A percentile compares a stretch with the other conserved stretches of the same genome.
These are phyloP conservation scores for Hypotaenidia philippensis DNA, from an alignment of 2,797 vertebrate species.

Conservation along the genomic window DNA sequence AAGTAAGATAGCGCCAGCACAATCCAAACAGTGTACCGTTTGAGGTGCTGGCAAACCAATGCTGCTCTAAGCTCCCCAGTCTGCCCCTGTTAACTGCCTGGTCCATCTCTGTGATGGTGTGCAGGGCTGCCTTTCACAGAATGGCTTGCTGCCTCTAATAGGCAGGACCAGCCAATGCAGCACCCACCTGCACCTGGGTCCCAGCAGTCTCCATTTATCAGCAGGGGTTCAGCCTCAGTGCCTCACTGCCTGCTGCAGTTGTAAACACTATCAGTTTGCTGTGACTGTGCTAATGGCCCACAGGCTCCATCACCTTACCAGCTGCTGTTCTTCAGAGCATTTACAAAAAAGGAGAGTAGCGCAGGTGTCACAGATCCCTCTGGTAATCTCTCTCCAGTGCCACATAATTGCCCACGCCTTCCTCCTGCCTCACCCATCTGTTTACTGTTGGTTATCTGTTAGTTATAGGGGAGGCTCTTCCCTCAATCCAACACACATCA, in stretches of 20 bases:
- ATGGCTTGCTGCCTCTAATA: accelerated
- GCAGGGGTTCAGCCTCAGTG: background rate
- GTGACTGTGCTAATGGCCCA: too few species aligned
- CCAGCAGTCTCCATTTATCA: background rate
- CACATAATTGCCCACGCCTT: background rate
- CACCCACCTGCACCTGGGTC: accelerated
- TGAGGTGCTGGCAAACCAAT: background rate
- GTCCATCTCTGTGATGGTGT: background rate
- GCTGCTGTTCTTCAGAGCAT: background rate
- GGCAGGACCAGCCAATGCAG: background rate
- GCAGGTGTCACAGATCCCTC: background rate
- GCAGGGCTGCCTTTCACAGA: background rate
- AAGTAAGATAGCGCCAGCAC: accelerated
- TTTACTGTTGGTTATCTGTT: background rate
- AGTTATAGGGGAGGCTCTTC: background rate
- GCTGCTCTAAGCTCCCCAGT: background rate
- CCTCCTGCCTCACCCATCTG: background rate
- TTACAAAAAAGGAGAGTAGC: background rate
- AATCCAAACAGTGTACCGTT: accelerated
- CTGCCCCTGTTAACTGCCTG: background rate
- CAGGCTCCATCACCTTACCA: background rate
- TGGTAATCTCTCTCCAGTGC: background rate
- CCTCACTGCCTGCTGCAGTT: background rate
- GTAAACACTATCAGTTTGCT: background rate
- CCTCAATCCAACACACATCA: background rate